phyloP scores from a whole-genome alignment of 2,888 invertebrate species.

The Orthonevra nobilis region DNA sequence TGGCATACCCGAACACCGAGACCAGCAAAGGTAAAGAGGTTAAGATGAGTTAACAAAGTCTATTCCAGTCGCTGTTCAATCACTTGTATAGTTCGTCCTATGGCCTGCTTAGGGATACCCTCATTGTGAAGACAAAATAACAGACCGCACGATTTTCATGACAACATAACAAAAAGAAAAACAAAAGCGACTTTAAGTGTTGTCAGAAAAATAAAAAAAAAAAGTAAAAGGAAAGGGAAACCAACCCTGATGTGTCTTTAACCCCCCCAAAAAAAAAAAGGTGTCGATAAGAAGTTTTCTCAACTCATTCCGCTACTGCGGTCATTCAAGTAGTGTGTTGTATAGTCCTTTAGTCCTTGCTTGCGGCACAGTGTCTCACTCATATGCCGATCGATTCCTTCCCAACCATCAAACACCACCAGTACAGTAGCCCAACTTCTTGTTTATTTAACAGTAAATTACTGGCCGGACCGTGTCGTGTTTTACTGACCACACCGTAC shows the following conservation, averaged over 20 bases:
- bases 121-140: conserved; percentile 27
- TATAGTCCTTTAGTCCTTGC: conserved; percentile 57
- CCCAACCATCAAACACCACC: neutral
- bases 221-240: neutral
- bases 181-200: neutral
- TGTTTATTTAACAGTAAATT: conserved; percentile 69
- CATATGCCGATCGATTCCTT: too few species aligned
- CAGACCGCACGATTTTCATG: conserved; percentile 24
- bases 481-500: conserved; percentile 41
- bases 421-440: conserved; percentile 20
- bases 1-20: too few species aligned
- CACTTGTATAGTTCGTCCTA: too few species aligned
- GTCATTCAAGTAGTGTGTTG: conserved; percentile 47
- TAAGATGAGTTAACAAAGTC: too few species aligned
- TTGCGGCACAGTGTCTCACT: conserved; percentile 49
- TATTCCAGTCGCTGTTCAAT: too few species aligned
- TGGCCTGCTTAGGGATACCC: too few species aligned
- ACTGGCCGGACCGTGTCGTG: conserved; percentile 56
- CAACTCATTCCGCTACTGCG: conserved; percentile 34
- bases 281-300: conserved; percentile 61
- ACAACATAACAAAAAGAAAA: conserved; percentile 1
- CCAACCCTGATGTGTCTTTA: conserved; percentile 20
- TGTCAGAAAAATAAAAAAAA: neutral
- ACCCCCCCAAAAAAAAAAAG: conserved; percentile 24
- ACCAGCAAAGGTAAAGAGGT: too few species aligned